phyloP scores from a whole-genome alignment of 2,113 vertebrate genomes.

The Oplegnathus fasciatus region DNA sequence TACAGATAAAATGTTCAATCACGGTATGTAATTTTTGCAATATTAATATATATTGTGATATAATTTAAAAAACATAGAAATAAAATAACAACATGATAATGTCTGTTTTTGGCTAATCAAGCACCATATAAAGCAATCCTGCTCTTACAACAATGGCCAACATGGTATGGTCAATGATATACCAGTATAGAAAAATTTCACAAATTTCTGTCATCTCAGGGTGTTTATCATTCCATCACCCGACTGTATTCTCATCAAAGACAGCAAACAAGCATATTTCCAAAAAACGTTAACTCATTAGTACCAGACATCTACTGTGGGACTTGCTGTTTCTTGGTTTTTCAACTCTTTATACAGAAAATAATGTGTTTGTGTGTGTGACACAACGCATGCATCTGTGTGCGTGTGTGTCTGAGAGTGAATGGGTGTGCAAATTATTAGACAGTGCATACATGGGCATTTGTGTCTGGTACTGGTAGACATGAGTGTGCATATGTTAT shows the following conservation, averaged over 20 bases:
- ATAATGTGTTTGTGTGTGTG: background rate
- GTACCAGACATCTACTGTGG: background rate
- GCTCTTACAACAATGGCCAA: too few relatives aligned
- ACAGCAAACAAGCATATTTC: background rate
- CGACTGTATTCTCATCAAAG: background rate
- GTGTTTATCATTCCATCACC: too few relatives aligned
- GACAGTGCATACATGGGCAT: background rate
- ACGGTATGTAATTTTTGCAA: background rate
- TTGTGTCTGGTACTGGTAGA: background rate
- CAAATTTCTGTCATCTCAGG: too few relatives aligned
- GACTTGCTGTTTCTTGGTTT: too few relatives aligned
- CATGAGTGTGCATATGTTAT: conserved; percentile 11
- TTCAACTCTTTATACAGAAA: background rate
- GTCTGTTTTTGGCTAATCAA: too few relatives aligned
- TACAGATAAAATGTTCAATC: background rate
- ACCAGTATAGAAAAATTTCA: background rate
- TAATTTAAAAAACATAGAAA: too few relatives aligned
- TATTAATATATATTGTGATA: background rate
- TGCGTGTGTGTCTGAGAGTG: background rate
- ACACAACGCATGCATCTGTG: background rate
- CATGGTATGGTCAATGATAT: too few relatives aligned
- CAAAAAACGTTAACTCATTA: too few relatives aligned
- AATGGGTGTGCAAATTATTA: background rate
- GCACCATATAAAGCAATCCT: too few relatives aligned
- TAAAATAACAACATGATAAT: too few relatives aligned